Percentiles rank a stretch among this genome's conserved stretches.
Conservation (phyloP, 2,888 invertebrate genomes). For the Nemoura dubitans region DNA sequence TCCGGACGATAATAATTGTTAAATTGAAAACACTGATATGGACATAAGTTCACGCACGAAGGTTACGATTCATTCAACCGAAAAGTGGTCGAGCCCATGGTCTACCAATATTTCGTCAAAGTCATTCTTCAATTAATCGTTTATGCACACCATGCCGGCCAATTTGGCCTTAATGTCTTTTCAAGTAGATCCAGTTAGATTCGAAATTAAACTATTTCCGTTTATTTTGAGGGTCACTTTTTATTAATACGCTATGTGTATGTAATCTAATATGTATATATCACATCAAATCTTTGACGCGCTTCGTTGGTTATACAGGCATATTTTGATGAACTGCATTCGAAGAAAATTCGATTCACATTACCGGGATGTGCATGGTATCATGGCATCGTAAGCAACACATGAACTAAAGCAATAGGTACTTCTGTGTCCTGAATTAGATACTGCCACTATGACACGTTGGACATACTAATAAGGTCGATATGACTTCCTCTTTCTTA, state of each 20-base stretch:
- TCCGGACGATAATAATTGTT: neutral
- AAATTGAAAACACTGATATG: neutral
- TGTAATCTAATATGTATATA: neutral
- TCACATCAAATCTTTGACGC: too few relatives aligned
- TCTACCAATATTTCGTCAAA: slow-evolving; percentile 12
- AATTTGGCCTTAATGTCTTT: slow-evolving; percentile 20
- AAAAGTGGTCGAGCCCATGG: slow-evolving; percentile 4
- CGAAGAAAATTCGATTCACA: too few relatives aligned
- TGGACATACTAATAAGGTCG: neutral
- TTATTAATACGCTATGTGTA: neutral
- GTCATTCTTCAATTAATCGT: slow-evolving; percentile 4
- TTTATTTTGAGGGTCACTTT: slow-evolving; percentile 24
- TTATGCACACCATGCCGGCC: neutral
- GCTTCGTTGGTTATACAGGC: neutral
- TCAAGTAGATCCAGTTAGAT: slow-evolving; percentile 16
- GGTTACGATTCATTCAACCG: slow-evolving; percentile 9
- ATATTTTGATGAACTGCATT: neutral
- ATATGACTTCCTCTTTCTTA: too few relatives aligned
- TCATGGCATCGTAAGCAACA: too few relatives aligned
- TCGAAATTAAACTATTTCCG: neutral
- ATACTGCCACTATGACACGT: neutral
- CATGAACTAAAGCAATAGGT: too few relatives aligned
- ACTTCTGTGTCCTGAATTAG: neutral
- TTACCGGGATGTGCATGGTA: too few relatives aligned
- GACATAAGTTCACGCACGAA: slow-evolving; percentile 5